Evolutionary conservation across 2,113 vertebrate species (phyloP).

Genomic region (Saccopteryx leptura): DNA sequence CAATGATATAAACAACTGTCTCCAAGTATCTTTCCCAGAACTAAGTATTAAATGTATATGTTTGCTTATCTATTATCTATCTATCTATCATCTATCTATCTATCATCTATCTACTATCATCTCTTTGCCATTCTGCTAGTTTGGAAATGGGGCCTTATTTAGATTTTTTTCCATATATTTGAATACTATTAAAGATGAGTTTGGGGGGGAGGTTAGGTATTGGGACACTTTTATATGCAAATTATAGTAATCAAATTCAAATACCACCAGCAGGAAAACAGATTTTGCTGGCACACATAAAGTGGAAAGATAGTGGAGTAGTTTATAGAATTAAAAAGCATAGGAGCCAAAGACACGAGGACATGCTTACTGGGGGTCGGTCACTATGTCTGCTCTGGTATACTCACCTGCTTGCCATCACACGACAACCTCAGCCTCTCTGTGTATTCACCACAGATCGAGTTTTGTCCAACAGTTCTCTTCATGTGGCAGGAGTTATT

Average conservation of each 20-base stretch:
- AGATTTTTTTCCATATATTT: conserved; percentile 19
- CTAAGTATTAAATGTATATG: background rate
- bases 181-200: conserved; percentile 36
- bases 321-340: background rate
- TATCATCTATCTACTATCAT: background rate
- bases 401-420: background rate
- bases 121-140: conserved; percentile 19
- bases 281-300: conserved; percentile 49
- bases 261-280: background rate
- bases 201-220: background rate
- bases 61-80: background rate
- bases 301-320: background rate
- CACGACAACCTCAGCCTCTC: background rate
- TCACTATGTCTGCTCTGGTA: background rate
- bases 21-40: conserved; percentile 2
- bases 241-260: conserved; percentile 54
- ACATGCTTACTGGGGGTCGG: background rate
- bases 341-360: background rate
- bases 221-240: conserved; percentile 39
- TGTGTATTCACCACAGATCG: background rate
- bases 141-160: conserved; percentile 31
- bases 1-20: background rate
- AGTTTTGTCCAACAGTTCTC: background rate
- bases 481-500: background rate
- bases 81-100: no score